Evolutionary conservation across 2,797 vertebrate species (phyloP).

Genomic region (Acanthopagrus latus): DNA sequence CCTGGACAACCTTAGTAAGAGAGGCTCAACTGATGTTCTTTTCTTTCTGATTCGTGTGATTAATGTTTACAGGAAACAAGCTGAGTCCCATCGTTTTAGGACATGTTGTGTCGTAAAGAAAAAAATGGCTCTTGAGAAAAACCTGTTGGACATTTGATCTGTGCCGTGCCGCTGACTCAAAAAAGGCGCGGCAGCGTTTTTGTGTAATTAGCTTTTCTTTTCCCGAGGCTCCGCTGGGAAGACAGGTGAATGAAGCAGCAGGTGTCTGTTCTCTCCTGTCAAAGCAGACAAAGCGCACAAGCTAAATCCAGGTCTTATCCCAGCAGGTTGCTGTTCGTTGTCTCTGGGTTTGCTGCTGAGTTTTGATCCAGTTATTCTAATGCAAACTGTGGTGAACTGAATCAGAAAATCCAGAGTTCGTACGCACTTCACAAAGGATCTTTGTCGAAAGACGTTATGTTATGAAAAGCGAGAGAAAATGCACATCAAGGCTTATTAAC

Average conservation of each 20-base stretch:
- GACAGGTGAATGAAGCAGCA: slow-evolving; percentile 58
- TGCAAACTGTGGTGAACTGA: slow-evolving; percentile 25
- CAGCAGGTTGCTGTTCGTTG: slow-evolving; percentile 33
- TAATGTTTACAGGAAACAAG: background rate
- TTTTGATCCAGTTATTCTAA: slow-evolving; percentile 30
- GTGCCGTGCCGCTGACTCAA: slow-evolving; percentile 19
- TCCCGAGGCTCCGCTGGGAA: slow-evolving; percentile 26
- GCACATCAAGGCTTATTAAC: background rate
- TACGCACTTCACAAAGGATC: background rate
- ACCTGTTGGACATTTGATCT: slow-evolving; percentile 58
- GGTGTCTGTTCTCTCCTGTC: slow-evolving; percentile 46
- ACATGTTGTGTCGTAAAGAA: background rate
- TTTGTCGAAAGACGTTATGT: background rate
- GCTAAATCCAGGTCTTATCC: slow-evolving; percentile 47
- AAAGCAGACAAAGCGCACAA: slow-evolving; percentile 32
- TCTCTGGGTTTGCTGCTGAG: slow-evolving; percentile 28
- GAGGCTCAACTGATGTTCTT: background rate
- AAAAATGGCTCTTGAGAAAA: slow-evolving; percentile 34
- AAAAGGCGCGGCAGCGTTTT: slow-evolving; percentile 51
- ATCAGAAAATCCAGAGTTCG: slow-evolving; percentile 20
- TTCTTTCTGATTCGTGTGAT: background rate
- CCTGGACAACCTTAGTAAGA: background rate
- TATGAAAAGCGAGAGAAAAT: background rate
- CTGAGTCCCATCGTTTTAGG: background rate
- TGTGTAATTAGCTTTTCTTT: slow-evolving; percentile 53